These are phyloP conservation scores for Drosophila hydei DNA, from an alignment of 1,140 invertebrate genomes.

Conservation along the genomic window DNA sequence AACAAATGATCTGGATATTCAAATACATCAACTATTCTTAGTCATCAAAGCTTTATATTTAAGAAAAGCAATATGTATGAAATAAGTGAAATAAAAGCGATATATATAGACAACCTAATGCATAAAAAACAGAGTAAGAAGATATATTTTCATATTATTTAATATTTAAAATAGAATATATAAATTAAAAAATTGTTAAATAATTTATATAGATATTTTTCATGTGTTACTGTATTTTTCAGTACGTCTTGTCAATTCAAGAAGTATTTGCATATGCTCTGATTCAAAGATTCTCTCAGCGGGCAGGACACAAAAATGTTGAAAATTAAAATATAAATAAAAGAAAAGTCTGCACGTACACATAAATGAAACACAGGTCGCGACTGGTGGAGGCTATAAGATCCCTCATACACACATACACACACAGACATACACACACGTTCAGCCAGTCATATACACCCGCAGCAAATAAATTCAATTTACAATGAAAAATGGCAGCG, in stretches of 20 bases:
- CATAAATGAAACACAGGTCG: slow-evolving; percentile 12
- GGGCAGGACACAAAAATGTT: slow-evolving; percentile 26
- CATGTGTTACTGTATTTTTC: not conserved
- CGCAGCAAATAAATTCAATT: slow-evolving; percentile 75
- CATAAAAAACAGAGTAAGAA: no score
- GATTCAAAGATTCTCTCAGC: slow-evolving; percentile 4
- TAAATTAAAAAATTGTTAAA: not conserved
- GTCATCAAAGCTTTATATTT: not conserved
- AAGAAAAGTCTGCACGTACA: slow-evolving; percentile 60
- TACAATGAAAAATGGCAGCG: slow-evolving; percentile 76
- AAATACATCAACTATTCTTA: not conserved
- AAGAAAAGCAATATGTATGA: not conserved
- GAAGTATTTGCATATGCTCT: slow-evolving; percentile 3
- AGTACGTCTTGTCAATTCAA: not conserved
- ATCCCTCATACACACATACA: slow-evolving; percentile 7
- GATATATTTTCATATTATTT: no score
- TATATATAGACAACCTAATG: no score
- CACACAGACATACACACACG: slow-evolving; percentile 6
- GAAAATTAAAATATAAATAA: slow-evolving; percentile 72
- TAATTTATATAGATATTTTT: not conserved
- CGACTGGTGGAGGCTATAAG: slow-evolving; percentile 1
- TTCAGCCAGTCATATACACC: slow-evolving; percentile 5
- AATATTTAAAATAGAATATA: no score
- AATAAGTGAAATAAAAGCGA: not conserved
- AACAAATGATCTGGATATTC: not conserved